Conservation (phyloP, 2,888 invertebrate genomes). For the Odontothrips loti region DNA sequence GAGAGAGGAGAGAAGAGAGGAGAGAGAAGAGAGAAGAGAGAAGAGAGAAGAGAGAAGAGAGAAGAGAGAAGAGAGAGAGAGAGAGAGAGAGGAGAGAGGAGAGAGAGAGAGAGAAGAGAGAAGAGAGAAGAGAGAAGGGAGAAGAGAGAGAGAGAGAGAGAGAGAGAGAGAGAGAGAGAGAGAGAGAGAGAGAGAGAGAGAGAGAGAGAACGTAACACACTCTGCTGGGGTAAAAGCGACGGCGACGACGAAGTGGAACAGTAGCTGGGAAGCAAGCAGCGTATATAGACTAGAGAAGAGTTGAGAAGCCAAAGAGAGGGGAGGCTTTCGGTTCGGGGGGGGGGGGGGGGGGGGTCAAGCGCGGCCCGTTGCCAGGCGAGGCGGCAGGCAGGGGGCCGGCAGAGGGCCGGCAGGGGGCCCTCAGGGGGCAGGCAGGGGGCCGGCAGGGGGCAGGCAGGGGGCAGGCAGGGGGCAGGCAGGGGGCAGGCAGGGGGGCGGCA, state of each 20-base stretch:
- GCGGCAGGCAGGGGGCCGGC: background rate
- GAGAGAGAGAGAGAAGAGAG: background rate
- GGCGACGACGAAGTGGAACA: background rate
- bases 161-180: background rate
- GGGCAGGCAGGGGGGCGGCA: too few species aligned
- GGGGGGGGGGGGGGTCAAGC: conserved; percentile 40
- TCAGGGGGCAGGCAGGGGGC: too few species aligned
- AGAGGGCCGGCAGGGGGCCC: too few species aligned
- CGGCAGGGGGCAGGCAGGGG: too few species aligned
- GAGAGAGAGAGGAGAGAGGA: background rate
- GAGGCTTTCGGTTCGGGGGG: background rate
- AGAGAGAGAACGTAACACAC: too few species aligned
- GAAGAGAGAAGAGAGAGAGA: too few species aligned
- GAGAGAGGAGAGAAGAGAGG: conserved; percentile 14
- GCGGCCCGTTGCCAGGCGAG: conserved; percentile 39
- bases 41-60: too few species aligned
- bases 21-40: too few species aligned
- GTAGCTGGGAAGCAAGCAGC: background rate
- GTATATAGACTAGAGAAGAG: background rate
- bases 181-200: too few species aligned
- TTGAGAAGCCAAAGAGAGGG: background rate
- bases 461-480: too few species aligned
- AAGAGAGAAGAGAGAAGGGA: too few species aligned
- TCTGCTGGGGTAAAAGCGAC: too few species aligned
- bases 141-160: background rate